Base-by-base conservation (phyloP, 2,888 invertebrate genomes). In the Sepiola atlantica region DNA sequence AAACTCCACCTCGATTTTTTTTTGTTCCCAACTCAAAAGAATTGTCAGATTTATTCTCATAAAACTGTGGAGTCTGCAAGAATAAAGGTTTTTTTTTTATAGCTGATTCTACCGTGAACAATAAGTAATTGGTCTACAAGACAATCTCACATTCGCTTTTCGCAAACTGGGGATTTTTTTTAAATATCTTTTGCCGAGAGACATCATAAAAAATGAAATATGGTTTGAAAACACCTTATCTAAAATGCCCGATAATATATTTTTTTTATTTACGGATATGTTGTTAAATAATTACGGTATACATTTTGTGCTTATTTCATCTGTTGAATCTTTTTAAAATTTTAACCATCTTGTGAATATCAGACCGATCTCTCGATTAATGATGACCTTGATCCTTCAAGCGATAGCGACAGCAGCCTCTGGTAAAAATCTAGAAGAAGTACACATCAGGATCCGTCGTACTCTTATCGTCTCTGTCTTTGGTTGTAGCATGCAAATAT, bases 21-120 rank as follows among this genome's bases (percentile, higher is more conserved):
- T 61, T 28, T 77, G n/a, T n/a, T 77, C 77, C 3, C n/a, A n/a
- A n/a, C 77, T 77, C 77, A 12, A n/a, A 32, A 32, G 24, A 21
- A 61, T 21, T 61, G 77, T 32, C 77, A 77, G 77, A 77, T 77
- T 77, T 77, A 77, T 77, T 77, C 77, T n/a, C 18, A 77, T 77
- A n/a, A 77, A 77, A 77, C n/a, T 77, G 77, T 77, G n/a, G 77
- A 77, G n/a, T 77, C 77, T n/a, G 77, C 77, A 77, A 77, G 77
- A 77, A 61, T 61, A 24, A 77, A 77, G n/a, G n/a, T 61, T 28
- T 32, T n/a, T 77, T 77, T 77, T 77, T n/a, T 77, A 10, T n/a
- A 14, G 77, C 77, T 77, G 77, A 77, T 32, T 12, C n/a, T 3
- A 4, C 77, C 18, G n/a, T 32, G n/a, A 77, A 77, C 1, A 77